Evolutionary conservation across 2,888 invertebrate genomes (phyloP), one percentile per base, ranked within the genome.

Genomic region (Agrochola macilenta): DNA sequence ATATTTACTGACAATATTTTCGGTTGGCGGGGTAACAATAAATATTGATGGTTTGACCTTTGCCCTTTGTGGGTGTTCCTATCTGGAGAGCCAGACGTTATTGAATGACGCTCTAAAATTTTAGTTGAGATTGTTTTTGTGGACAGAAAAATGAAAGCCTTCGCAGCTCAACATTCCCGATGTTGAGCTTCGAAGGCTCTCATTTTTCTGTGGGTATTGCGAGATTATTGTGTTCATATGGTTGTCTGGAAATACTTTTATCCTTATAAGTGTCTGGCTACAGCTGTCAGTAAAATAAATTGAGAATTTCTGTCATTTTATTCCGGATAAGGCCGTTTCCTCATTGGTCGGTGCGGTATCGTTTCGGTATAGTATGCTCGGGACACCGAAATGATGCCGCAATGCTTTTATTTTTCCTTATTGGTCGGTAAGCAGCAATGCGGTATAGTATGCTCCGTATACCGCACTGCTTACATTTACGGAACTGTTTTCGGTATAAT

Each of bases 1-100:
- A 88, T 88, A 86, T 87, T 88, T 76, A 84, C 82, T 68, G 74
- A 46, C 76, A 72, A 76, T 80, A 80, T 85, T 86, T 78, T 76
- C 68, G 64, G 70, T 63, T 66, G 35, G 66, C 43, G 69, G 11
- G 52, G 17, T 64, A 23, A 76, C 85, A 79, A 84, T 86, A 78
- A 88, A 86, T 86, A 83, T 86, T 86, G 78, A 88, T 83, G 74
- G 78, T 73, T 60, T 54, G 82, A 74, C 83, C 70, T 77, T 70
- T 65, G 69, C 43, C 63, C 75, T 83, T 76, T 69, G 69, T 71
- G 74, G n/a, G 4, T 8, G 35, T 46, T 54, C 23, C 20, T 78
- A 81, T 79, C 79, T 72, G 54, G 30, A 74, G 43, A 64, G 57
- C 74, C 76, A 84, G 65, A 52, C 71, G 66, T 57, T 84, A 72